These are phyloP conservation scores for Valencia hispanica DNA, from an alignment of 2,797 vertebrate species.

Conservation along the genomic window DNA sequence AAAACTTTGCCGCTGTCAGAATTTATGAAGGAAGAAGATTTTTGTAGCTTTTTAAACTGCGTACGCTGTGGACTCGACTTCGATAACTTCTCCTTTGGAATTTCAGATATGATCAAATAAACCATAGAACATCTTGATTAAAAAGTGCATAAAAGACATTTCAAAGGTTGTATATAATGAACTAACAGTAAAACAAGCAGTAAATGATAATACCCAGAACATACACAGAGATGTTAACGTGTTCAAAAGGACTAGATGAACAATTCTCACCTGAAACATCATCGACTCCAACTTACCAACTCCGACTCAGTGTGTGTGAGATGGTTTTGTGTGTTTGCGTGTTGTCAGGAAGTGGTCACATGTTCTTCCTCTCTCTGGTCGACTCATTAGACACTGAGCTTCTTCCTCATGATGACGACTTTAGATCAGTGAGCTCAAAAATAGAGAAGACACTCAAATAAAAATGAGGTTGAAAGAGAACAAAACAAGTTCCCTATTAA, in stretches of 20 bases:
- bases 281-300: slow-evolving; percentile 20
- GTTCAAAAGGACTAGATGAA: background rate
- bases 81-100: background rate
- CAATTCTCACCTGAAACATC: slow-evolving; percentile 58
- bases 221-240: background rate
- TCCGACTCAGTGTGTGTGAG: slow-evolving; percentile 22
- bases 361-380: slow-evolving; percentile 64
- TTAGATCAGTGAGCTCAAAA: slow-evolving; percentile 3
- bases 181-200: background rate
- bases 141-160: background rate
- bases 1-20: background rate
- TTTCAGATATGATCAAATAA: background rate
- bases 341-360: slow-evolving; percentile 83
- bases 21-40: background rate
- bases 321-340: slow-evolving; percentile 40
- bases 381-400: slow-evolving; percentile 38
- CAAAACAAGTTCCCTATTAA: background rate
- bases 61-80: background rate
- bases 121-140: background rate
- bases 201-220: background rate
- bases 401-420: slow-evolving; percentile 63
- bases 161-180: background rate
- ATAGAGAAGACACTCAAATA: background rate
- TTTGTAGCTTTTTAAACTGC: background rate
- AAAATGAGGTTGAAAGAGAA: background rate